These are phyloP conservation scores for Drosophila pandora DNA, from an alignment of 1,140 invertebrate species.

Conservation along the genomic window DNA sequence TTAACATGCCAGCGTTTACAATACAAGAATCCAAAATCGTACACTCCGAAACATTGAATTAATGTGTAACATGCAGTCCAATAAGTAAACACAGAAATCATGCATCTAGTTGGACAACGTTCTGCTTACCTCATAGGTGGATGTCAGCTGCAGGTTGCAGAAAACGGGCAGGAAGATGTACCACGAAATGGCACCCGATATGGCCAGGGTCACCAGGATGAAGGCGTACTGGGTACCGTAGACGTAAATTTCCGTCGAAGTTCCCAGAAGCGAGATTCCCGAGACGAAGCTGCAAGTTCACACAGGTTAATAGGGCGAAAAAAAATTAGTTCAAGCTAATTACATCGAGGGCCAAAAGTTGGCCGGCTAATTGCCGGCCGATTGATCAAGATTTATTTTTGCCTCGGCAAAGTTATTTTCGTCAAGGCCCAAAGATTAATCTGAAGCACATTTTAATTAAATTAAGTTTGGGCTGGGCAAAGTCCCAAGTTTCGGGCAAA, in stretches of 20 bases:
- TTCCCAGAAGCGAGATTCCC: conserved; percentile 91
- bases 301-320: not conserved
- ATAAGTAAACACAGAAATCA: conserved; percentile 25
- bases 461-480: conserved; percentile 20
- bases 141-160: conserved; percentile 91
- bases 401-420: conserved; percentile 8
- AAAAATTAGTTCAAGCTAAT: conserved; percentile 33
- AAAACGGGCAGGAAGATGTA: conserved; percentile 93
- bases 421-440: conserved; percentile 4
- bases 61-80: conserved; percentile 48
- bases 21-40: conserved; percentile 21
- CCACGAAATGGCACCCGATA: conserved; percentile 88
- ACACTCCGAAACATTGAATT: conserved; percentile 38
- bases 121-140: conserved; percentile 91
- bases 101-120: conserved; percentile 31
- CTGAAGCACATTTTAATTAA: conserved; percentile 31
- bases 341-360: conserved; percentile 24
- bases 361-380: conserved; percentile 28
- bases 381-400: conserved; percentile 45
- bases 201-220: conserved; percentile 87
- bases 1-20: conserved; percentile 39
- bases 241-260: conserved; percentile 93
- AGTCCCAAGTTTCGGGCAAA: conserved; percentile 10
- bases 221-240: conserved; percentile 91
- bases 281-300: conserved; percentile 90